phyloP scores from a whole-genome alignment of 1,140 invertebrate genomes.

The Agrypnia vestita region DNA sequence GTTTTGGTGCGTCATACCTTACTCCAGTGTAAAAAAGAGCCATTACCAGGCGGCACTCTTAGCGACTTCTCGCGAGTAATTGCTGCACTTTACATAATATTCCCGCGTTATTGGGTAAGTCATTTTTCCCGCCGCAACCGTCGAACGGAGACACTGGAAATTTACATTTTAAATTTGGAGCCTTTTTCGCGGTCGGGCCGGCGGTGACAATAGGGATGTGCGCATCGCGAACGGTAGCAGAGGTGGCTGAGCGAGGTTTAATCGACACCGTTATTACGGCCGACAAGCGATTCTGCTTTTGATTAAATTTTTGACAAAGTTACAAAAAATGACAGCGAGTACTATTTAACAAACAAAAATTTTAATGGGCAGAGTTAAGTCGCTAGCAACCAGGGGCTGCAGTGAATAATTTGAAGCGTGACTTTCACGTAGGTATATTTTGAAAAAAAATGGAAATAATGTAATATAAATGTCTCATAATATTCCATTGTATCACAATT shows the following conservation, averaged over 20 bases:
- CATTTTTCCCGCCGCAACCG: constrained; percentile 48
- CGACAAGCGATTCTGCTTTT: background rate
- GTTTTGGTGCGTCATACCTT: constrained; percentile 61
- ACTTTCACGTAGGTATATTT: too few relatives aligned
- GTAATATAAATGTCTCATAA: too few relatives aligned
- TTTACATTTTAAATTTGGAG: constrained; percentile 32
- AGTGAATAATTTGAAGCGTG: too few relatives aligned
- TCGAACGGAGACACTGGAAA: constrained; percentile 17
- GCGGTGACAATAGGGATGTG: constrained; percentile 24
- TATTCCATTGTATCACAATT: too few relatives aligned
- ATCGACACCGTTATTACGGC: background rate
- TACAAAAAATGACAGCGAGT: too few relatives aligned
- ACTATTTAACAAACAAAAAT: too few relatives aligned
- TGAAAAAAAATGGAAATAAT: too few relatives aligned
- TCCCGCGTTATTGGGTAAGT: constrained; percentile 60
- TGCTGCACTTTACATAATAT: constrained; percentile 62
- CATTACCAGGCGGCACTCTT: constrained; percentile 53
- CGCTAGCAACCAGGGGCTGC: too few relatives aligned
- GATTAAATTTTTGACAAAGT: background rate
- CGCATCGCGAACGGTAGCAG: constrained; percentile 1
- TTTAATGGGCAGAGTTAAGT: too few relatives aligned
- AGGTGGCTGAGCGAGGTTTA: constrained; percentile 13
- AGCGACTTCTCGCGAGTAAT: constrained; percentile 59
- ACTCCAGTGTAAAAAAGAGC: constrained; percentile 48
- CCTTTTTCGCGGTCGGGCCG: constrained; percentile 35